Evolutionary conservation across 2,113 vertebrate genomes (phyloP).

Genomic region (Meles meles): DNA sequence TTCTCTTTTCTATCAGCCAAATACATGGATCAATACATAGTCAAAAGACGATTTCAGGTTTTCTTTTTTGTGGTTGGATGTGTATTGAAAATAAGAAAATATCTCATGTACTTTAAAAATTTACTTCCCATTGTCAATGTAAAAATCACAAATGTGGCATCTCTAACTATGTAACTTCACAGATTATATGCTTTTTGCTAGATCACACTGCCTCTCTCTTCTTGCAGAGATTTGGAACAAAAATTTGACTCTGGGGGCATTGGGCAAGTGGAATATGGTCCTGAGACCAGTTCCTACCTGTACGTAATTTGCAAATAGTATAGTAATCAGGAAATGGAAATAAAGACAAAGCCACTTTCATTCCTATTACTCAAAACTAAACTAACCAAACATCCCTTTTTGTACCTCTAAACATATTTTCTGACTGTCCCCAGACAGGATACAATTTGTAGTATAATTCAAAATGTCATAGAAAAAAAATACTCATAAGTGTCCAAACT

Average conservation of each 20-base stretch:
- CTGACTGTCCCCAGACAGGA: background rate
- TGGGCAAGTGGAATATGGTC: background rate
- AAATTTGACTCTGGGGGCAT: background rate
- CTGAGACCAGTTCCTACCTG: background rate
- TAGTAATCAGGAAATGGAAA: background rate
- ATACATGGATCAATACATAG: background rate
- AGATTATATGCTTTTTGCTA: background rate
- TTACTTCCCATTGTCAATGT: background rate
- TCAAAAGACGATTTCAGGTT: background rate
- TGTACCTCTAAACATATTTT: background rate
- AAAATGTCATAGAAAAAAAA: background rate
- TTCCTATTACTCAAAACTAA: background rate
- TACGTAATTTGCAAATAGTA: background rate
- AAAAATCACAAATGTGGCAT: background rate
- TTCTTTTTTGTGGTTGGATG: background rate
- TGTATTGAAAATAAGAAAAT: background rate
- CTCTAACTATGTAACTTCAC: background rate
- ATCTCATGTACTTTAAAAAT: background rate
- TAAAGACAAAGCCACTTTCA: background rate
- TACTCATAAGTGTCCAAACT: background rate
- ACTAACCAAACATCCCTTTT: background rate
- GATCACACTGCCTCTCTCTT: background rate
- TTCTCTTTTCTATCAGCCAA: background rate
- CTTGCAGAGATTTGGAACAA: accelerated
- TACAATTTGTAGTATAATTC: background rate